phyloP scores from a whole-genome alignment of 2,888 invertebrate genomes.

The Coelogynopora nodosa region DNA sequence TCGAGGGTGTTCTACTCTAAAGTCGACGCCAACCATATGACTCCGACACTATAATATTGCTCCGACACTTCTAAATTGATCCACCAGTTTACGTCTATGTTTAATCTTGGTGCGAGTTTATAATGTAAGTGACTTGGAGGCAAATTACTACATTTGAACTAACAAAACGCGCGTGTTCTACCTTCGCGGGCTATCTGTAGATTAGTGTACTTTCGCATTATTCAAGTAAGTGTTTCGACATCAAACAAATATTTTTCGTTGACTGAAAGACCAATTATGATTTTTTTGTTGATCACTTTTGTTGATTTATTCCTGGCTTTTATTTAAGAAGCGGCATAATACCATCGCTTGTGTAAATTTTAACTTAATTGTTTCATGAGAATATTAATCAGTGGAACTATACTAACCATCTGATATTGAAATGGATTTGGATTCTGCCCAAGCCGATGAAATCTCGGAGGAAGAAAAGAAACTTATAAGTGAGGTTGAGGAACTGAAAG shows the following conservation, averaged over 20 bases:
- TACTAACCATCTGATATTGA: neutral
- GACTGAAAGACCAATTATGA: neutral
- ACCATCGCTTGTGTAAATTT: neutral
- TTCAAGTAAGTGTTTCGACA: neutral
- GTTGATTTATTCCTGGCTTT: neutral
- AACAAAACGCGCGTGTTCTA: neutral
- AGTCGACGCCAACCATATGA: neutral
- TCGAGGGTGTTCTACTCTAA: neutral
- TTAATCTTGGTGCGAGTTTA: neutral
- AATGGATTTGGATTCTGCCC: neutral
- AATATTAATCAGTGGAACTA: neutral
- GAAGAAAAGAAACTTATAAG: conserved; percentile 25
- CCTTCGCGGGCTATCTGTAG: neutral
- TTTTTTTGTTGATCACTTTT: neutral
- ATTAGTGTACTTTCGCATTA: neutral
- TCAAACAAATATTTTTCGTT: neutral
- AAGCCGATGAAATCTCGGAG: conserved; percentile 38
- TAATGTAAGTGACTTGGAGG: neutral
- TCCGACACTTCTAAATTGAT: neutral
- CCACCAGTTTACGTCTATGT: neutral
- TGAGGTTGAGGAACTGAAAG: conserved; percentile 40
- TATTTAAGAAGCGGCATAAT: neutral
- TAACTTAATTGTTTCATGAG: neutral
- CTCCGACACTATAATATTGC: neutral
- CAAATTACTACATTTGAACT: neutral